Conservation (phyloP, 2,113 vertebrate species). For the Periophthalmus modestus region DNA sequence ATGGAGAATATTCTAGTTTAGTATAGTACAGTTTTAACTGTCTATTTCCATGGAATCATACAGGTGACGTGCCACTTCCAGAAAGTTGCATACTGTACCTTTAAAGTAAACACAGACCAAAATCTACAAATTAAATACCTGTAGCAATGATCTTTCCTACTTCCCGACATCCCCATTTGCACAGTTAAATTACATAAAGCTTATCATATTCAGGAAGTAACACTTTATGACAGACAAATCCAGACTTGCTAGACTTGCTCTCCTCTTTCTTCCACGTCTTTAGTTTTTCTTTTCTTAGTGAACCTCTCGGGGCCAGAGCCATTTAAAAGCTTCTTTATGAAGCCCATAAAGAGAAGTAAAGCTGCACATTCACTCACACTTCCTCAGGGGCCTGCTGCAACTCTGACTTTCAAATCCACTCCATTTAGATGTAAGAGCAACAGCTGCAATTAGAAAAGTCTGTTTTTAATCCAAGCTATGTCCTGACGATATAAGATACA, state of each 20-base stretch:
- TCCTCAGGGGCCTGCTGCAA: conserved; percentile 53
- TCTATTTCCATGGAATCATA: too few relatives aligned
- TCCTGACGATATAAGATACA: conserved; percentile 14
- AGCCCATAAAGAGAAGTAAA: conserved; percentile 62
- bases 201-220: not conserved
- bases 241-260: conserved; percentile 33
- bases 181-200: not conserved
- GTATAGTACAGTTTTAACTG: too few relatives aligned
- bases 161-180: not conserved
- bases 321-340: conserved; percentile 60
- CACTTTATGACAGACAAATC: conserved; percentile 35
- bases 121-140: not conserved
- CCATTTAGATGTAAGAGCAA: conserved; percentile 53
- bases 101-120: not conserved
- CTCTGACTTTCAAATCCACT: conserved; percentile 51
- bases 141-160: not conserved
- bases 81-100: too few relatives aligned
- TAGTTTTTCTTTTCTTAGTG: conserved; percentile 25
- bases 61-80: too few relatives aligned
- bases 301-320: conserved; percentile 30
- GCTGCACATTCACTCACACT: conserved; percentile 52
- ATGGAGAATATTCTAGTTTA: too few relatives aligned
- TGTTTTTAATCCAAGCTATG: conserved; percentile 11
- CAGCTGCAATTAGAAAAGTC: conserved; percentile 23
- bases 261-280: conserved; percentile 22